Conservation (phyloP, 2,888 invertebrate species). For the Megaustenia siamemsis region DNA sequence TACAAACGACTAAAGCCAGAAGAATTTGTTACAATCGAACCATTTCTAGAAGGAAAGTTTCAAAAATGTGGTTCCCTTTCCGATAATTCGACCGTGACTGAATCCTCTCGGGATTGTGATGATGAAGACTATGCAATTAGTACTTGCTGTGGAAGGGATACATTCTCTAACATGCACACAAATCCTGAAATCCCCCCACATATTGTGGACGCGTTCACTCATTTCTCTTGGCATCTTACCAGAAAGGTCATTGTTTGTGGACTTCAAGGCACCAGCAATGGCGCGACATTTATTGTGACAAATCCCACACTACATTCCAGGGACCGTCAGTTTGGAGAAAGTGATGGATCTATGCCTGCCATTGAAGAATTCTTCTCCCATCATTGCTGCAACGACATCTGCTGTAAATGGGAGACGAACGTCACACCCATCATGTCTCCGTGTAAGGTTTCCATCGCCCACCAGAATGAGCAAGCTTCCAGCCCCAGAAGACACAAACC, state of each 20-base stretch:
- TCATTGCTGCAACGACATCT: conserved; percentile 59
- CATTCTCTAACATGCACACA: neutral
- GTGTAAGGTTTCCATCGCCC: neutral
- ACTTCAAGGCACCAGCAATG: conserved; percentile 55
- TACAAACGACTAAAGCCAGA: conserved; percentile 53
- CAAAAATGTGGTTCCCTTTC: neutral
- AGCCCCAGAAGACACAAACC: neutral
- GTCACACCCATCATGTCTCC: neutral
- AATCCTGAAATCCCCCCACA: conserved; percentile 30
- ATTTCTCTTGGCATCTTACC: conserved; percentile 60
- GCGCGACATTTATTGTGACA: conserved; percentile 47
- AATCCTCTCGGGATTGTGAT: neutral
- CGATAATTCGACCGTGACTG: neutral
- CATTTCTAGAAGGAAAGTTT: conserved; percentile 51
- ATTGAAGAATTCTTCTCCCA: conserved; percentile 58
- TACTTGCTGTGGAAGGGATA: neutral
- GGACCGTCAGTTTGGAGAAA: conserved; percentile 48
- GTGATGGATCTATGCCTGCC: conserved; percentile 52
- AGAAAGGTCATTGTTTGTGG: conserved; percentile 55
- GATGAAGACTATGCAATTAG: neutral
- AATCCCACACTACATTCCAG: conserved; percentile 59
- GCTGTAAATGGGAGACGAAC: conserved; percentile 46
- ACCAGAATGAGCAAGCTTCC: neutral
- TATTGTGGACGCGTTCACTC: conserved; percentile 58
- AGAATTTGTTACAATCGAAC: conserved; percentile 58